Percentiles rank a stretch among this genome's conserved stretches.
Evolutionary conservation across 2,113 vertebrate genomes (phyloP).

Genomic region (Cottus gobio): DNA sequence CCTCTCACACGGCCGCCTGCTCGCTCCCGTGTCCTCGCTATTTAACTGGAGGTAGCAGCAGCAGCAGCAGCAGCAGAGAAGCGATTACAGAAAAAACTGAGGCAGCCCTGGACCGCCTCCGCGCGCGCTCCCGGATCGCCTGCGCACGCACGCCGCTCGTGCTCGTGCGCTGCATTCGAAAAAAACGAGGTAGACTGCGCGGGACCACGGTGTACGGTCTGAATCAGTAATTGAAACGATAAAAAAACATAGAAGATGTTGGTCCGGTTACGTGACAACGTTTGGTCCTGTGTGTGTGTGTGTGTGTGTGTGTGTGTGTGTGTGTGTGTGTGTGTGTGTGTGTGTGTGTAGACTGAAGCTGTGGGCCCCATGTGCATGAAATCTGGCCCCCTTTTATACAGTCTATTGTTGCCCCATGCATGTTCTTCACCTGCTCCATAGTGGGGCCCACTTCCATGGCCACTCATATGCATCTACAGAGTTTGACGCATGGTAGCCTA

Average conservation of each 20-base stretch:
- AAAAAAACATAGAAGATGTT: not conserved
- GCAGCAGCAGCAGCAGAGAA: constrained; percentile 72
- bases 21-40: constrained; percentile 81
- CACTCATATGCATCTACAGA: not conserved
- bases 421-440: not conserved
- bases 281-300: not conserved
- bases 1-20: constrained; percentile 75
- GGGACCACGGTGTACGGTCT: not conserved
- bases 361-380: constrained; percentile 1
- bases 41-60: constrained; percentile 78
- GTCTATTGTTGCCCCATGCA: not conserved
- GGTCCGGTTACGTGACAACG: not conserved
- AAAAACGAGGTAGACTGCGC: constrained; percentile 16
- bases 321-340: no score
- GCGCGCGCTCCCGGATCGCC: constrained; percentile 76
- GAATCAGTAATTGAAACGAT: not conserved
- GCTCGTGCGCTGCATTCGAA: constrained; percentile 61
- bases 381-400: not conserved
- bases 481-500: not conserved
- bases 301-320: no score
- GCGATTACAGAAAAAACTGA: constrained; percentile 78
- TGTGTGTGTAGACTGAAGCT: not conserved
- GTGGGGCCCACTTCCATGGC: no score
- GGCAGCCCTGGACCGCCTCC: constrained; percentile 85
- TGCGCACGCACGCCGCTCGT: constrained; percentile 65